Base-by-base conservation (phyloP, 2,888 invertebrate genomes). In the Belgica antarctica region DNA sequence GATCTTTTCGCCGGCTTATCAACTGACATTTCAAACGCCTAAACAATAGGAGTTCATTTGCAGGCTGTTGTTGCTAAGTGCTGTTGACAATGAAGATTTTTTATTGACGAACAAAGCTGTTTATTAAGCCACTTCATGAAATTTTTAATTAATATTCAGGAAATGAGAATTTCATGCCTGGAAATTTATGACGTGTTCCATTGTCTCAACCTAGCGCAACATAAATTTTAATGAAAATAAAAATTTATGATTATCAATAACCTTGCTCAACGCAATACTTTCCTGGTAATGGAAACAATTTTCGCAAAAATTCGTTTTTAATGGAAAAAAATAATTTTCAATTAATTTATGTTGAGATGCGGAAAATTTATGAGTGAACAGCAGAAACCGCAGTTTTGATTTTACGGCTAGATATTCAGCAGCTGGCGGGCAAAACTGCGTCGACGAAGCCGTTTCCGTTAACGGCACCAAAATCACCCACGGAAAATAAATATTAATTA, bases 261-360 rank as follows among this genome's bases (percentile, higher is more conserved):
- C 63, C 65, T 47, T 47, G 1, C 66, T 3, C 22, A 63, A 63
- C 34, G 1, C 10, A 65, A 10, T 27, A 4, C n/a, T 66, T 31
- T 63, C 63, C 5, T 59, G 27, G 5, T 52, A 46, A 34, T 24
- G 17, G 34, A 68, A 68, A 52, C 12, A 22, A n/a, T 59, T 59
- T 59, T 27, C 25, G 27, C 27, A 5, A 59, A 59, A 59, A 46
- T 31, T 12, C 12, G 3, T 46, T 59, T 3, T 24, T 25, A 59
- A 59, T 59, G 59, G 15, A 27, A 31, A n/a, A n/a, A n/a, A 68
- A 68, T 68, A 68, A 68, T 68, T 68, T 57, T 68, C 31, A 68
- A 68, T 68, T 68, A 68, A 52, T 27, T 59, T 19, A 2, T 27
- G 25, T 24, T 25, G 12, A 7, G 27, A 24, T n/a, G 25, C 27